Base-by-base conservation (phyloP, 2,797 vertebrate species). In the Calcarius lapponicus region DNA sequence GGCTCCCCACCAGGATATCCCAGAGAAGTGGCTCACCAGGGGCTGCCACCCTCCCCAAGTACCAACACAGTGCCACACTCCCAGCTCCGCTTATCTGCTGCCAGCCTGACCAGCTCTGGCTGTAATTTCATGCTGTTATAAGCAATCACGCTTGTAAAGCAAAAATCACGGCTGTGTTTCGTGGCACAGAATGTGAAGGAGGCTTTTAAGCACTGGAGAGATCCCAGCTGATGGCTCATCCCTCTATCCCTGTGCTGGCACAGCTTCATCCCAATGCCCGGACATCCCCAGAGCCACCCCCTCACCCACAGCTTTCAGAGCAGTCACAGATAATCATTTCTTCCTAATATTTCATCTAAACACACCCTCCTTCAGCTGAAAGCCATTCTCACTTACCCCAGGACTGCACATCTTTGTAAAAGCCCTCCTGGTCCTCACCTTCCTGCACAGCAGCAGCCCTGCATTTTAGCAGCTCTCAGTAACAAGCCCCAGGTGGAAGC, bases 91-190 rank as follows among this genome's bases (percentile, higher is more conserved):
- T 85, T 36, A 38, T 61, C 92, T 80, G 78, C 96, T 72, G 71
- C 88, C 93, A 88, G 65, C 79, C 79, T 83, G 81, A 84, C 65
- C 81, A 21, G 72, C 57, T 48, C 90, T 84, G 91, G 72, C 95
- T 94, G 93, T 62, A 88, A 83, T 94, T 89, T 92, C 87, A 60
- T 29, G 91, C 95, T 74, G 87, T 70, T 96, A 34, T 56, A 90
- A 85, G 89, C 92, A 91, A 88, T 69, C 82, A 50, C 72, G 66
- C 87, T 96, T 88, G 89, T 91, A 93, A 95, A 91, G 89, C 87
- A 70, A 36, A 90, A 88, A 67, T 34, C 40, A 66, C 3, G 54
- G 38, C 86, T 71, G 42, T 69, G 40, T 73, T 88, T 84, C 54
- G 5, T 40, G 51, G 60, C 86, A 40, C 45, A 53, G 67, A 48